Percentiles rank a stretch among this genome's conserved stretches.
Evolutionary conservation across 1,140 invertebrate genomes (phyloP).

Genomic region (Cotesia typhae): DNA sequence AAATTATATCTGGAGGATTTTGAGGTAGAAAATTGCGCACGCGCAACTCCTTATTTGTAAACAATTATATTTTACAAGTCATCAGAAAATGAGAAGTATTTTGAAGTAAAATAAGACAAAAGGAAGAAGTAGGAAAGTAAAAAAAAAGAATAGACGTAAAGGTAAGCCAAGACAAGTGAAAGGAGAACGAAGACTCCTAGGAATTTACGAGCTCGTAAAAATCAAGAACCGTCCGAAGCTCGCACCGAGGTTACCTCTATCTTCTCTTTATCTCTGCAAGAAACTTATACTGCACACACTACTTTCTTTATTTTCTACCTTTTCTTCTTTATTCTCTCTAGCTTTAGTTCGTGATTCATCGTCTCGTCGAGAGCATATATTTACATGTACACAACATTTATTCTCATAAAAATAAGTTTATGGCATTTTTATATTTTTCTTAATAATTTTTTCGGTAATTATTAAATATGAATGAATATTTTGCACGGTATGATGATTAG

Average conservation of each 20-base stretch:
- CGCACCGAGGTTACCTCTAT: conserved; percentile 59
- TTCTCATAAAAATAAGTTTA: too few relatives aligned
- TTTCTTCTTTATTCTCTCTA: neutral
- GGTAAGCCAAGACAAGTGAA: conserved; percentile 32
- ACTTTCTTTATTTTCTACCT: neutral
- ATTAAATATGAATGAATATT: too few relatives aligned
- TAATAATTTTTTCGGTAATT: neutral
- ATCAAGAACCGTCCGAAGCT: conserved; percentile 64
- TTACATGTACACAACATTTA: conserved; percentile 10
- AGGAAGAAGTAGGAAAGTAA: conserved; percentile 13
- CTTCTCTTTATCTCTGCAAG: conserved; percentile 39
- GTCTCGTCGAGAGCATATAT: neutral
- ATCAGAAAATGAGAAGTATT: conserved; percentile 22
- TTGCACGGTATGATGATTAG: too few relatives aligned
- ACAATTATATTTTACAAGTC: too few relatives aligned
- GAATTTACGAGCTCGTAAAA: conserved; percentile 67
- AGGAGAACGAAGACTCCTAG: conserved; percentile 34
- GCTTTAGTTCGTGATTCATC: conserved; percentile 7
- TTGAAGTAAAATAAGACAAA: conserved; percentile 28
- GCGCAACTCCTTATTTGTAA: too few relatives aligned
- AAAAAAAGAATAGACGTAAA: neutral
- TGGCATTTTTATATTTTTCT: neutral
- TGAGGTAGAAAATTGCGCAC: too few relatives aligned
- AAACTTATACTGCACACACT: conserved; percentile 20
- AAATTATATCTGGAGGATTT: too few relatives aligned